Evolutionary conservation across 2,888 invertebrate genomes (phyloP).

Genomic region (Trichopria drosophilae): DNA sequence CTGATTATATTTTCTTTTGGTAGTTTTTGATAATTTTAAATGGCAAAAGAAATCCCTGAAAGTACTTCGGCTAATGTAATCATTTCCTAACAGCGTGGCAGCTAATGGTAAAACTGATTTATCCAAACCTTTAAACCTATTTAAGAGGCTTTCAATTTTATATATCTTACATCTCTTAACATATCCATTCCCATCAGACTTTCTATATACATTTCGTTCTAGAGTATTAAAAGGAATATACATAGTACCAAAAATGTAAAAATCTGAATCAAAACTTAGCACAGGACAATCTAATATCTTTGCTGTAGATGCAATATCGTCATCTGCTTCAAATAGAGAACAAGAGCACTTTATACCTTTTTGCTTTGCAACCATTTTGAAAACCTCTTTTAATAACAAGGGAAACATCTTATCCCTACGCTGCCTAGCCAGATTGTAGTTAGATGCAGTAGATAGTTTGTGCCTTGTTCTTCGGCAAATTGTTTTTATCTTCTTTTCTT

Average conservation of each 20-base stretch:
- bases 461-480: slow-evolving; percentile 64
- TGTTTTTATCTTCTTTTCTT: slow-evolving; percentile 72
- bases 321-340: slow-evolving; percentile 88
- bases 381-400: slow-evolving; percentile 72
- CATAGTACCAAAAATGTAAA: slow-evolving; percentile 81
- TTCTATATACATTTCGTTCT: slow-evolving; percentile 57
- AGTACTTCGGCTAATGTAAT: slow-evolving; percentile 72
- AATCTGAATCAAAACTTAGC: slow-evolving; percentile 92
- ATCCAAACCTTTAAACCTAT: slow-evolving; percentile 68
- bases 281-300: slow-evolving; percentile 80
- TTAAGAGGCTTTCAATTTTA: slow-evolving; percentile 69
- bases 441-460: slow-evolving; percentile 64
- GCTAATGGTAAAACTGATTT: slow-evolving; percentile 74
- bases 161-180: slow-evolving; percentile 73
- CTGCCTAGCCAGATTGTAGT: slow-evolving; percentile 63
- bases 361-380: slow-evolving; percentile 70
- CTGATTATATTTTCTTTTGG: slow-evolving; percentile 60
- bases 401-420: slow-evolving; percentile 70
- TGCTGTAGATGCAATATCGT: slow-evolving; percentile 81
- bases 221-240: slow-evolving; percentile 79
- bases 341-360: slow-evolving; percentile 70
- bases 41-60: slow-evolving; percentile 74
- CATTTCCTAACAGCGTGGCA: slow-evolving; percentile 86
- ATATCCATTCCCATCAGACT: slow-evolving; percentile 45
- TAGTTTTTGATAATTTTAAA: slow-evolving; percentile 62